These are phyloP conservation scores for Galleria mellonella DNA, from an alignment of 1,140 invertebrate species.

Conservation along the genomic window DNA sequence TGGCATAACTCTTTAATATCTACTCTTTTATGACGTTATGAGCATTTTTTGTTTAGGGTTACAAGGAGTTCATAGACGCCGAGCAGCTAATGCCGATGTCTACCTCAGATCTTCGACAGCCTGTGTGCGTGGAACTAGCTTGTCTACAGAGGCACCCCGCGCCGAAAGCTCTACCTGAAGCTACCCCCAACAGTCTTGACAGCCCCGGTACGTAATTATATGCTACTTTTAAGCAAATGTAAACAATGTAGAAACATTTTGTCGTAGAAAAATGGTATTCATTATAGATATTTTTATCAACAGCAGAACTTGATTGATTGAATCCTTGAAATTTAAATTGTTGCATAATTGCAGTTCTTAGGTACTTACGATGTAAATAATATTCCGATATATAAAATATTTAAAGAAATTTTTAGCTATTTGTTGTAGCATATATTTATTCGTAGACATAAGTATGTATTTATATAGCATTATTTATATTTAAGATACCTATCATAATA, in stretches of 20 bases:
- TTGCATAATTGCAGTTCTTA: too few relatives aligned
- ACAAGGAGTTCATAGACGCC: conserved; percentile 91
- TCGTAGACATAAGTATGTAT: too few relatives aligned
- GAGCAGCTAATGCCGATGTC: conserved; percentile 89
- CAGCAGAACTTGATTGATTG: too few relatives aligned
- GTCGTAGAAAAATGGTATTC: neutral
- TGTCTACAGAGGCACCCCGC: conserved; percentile 75
- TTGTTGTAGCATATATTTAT: too few relatives aligned
- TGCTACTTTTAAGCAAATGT: conserved; percentile 6
- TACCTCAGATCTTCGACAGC: conserved; percentile 85
- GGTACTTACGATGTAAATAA: too few relatives aligned
- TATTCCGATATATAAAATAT: too few relatives aligned
- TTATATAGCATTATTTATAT: too few relatives aligned
- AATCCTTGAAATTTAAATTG: too few relatives aligned
- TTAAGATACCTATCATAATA: too few relatives aligned
- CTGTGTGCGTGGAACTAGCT: conserved; percentile 87
- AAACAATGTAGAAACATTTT: conserved; percentile 7
- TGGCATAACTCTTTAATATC: conserved; percentile 8
- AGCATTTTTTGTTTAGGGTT: conserved; percentile 76
- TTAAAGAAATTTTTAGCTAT: too few relatives aligned
- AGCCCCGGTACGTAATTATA: conserved; percentile 51
- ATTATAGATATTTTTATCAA: neutral
- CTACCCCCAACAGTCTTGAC: conserved; percentile 72
- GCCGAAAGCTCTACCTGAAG: conserved; percentile 62
- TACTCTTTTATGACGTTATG: neutral